Percentiles rank a stretch among this genome's conserved stretches.
These are phyloP conservation scores for Lepus timidus DNA, from an alignment of 2,113 vertebrate species.

Conservation along the genomic window DNA sequence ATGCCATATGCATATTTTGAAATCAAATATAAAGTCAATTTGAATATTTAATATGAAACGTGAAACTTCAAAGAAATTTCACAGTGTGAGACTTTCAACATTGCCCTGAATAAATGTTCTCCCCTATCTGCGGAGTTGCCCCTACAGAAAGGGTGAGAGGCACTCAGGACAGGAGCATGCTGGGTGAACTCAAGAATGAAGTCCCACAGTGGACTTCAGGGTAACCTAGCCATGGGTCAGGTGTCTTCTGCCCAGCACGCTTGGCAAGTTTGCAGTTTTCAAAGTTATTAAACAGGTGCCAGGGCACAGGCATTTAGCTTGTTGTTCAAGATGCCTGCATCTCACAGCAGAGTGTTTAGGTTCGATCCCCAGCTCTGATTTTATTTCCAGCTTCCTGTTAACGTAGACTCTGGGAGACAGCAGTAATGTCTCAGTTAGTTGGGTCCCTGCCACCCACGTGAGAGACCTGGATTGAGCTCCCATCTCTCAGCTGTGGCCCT, in stretches of 20 bases:
- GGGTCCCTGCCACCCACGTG: too few species aligned
- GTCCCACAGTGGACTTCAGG: background rate
- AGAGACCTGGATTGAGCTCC: too few species aligned
- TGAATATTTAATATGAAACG: background rate
- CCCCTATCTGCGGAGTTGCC: background rate
- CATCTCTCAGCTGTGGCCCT: too few species aligned
- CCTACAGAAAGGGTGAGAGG: background rate
- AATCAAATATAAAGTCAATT: constrained; percentile 15
- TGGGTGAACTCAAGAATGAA: background rate
- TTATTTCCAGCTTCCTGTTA: too few species aligned
- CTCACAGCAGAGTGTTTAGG: too few species aligned
- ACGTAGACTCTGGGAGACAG: too few species aligned
- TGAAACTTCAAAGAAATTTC: background rate
- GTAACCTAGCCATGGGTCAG: too few species aligned
- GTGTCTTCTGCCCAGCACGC: background rate
- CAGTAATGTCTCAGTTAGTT: too few species aligned
- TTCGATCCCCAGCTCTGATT: too few species aligned
- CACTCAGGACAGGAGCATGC: accelerated
- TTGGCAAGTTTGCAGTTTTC: background rate
- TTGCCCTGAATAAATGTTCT: background rate
- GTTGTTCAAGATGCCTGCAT: too few species aligned
- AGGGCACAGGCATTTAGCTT: too few species aligned
- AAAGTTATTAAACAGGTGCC: background rate
- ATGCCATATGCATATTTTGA: background rate
- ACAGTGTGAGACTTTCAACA: background rate